Percentiles rank a stretch among this genome's conserved stretches.
Evolutionary conservation across 2,797 vertebrate genomes (phyloP).

Genomic region (Scolopax rusticola): DNA sequence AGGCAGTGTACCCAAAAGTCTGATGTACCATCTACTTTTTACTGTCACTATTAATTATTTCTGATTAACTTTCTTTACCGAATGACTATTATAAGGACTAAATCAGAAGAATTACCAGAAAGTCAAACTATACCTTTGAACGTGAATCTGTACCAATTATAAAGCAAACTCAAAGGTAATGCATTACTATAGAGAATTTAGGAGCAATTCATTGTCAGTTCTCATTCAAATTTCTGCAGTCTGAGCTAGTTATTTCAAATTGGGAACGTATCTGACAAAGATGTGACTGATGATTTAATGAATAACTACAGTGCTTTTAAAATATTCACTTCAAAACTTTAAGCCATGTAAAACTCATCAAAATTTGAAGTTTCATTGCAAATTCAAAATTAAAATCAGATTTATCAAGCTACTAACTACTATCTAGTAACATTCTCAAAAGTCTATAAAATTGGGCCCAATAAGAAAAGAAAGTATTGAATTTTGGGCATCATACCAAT

Average conservation of each 20-base stretch:
- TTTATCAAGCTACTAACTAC: background rate
- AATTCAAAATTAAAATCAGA: background rate
- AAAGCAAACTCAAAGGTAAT: background rate
- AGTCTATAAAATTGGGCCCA: background rate
- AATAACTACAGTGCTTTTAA: background rate
- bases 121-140: background rate
- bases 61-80: background rate
- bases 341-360: background rate
- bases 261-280: background rate
- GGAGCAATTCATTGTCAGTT: background rate
- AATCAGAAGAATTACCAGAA: background rate
- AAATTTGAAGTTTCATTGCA: background rate
- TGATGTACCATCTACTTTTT: background rate
- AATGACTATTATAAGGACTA: background rate
- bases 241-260: background rate
- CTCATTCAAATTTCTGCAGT: background rate
- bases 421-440: background rate
- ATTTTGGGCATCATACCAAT: background rate
- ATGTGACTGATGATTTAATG: background rate
- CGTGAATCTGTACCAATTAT: background rate
- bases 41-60: background rate
- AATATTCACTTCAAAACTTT: background rate
- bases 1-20: background rate
- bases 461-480: background rate
- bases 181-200: background rate